phyloP scores from a whole-genome alignment of 2,888 invertebrate genomes.

The Trisateles emortualis region DNA sequence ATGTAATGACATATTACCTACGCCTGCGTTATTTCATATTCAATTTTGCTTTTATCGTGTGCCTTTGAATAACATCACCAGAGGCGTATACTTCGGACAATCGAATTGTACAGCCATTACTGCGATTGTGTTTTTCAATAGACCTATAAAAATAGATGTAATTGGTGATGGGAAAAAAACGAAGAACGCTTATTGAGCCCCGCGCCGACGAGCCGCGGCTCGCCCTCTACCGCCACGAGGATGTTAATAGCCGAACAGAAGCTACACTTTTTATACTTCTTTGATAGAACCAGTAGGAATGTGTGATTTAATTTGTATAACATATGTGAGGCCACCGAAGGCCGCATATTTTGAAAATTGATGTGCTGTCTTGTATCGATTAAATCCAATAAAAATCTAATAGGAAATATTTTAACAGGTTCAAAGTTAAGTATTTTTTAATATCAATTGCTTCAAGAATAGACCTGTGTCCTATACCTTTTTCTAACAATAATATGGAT shows the following conservation, averaged over 20 bases:
- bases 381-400: background rate
- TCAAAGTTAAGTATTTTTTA: no score
- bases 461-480: no score
- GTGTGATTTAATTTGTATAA: constrained; percentile 40
- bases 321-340: constrained; percentile 20
- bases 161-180: constrained; percentile 76
- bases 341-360: constrained; percentile 5
- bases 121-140: constrained; percentile 73
- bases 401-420: background rate
- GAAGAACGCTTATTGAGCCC: constrained; percentile 65
- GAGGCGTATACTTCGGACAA: constrained; percentile 63
- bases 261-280: constrained; percentile 52
- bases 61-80: constrained; percentile 63
- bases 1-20: constrained; percentile 45
- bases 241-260: constrained; percentile 65
- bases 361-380: background rate
- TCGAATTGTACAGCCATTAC: constrained; percentile 71
- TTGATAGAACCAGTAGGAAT: constrained; percentile 37
- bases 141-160: constrained; percentile 75
- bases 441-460: no score
- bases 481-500: no score
- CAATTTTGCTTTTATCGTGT: constrained; percentile 58
- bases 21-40: constrained; percentile 52
- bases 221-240: constrained; percentile 46
- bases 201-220: constrained; percentile 35